Conservation (phyloP, 2,797 vertebrate species). For the Serranus cabrilla region DNA sequence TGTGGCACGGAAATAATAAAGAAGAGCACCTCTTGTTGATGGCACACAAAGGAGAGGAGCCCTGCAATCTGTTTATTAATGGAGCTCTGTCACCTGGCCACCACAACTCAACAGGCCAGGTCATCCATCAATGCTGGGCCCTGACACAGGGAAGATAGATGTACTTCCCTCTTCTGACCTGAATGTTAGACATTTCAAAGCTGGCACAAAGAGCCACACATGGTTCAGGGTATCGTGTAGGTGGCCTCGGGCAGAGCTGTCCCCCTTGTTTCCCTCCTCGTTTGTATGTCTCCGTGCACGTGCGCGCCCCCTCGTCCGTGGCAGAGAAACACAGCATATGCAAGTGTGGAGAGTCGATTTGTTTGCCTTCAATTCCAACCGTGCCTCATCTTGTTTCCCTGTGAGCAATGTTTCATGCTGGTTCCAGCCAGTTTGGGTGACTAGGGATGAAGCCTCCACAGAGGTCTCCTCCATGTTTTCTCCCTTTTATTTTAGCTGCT, state of each 20-base stretch:
- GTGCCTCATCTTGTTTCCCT: constrained; percentile 84
- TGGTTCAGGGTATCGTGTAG: constrained; percentile 81
- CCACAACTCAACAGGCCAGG: constrained; percentile 76
- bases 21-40: constrained; percentile 85
- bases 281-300: constrained; percentile 50
- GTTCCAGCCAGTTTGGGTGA: constrained; percentile 80
- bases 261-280: constrained; percentile 51
- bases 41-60: constrained; percentile 81
- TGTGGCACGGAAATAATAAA: constrained; percentile 86
- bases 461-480: constrained; percentile 77
- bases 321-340: constrained; percentile 76
- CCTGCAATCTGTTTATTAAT: constrained; percentile 88
- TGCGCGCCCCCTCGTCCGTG: constrained; percentile 42
- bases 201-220: constrained; percentile 70
- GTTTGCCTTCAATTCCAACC: constrained; percentile 81
- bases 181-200: constrained; percentile 82
- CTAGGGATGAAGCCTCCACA: constrained; percentile 71
- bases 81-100: constrained; percentile 84
- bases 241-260: constrained; percentile 69
- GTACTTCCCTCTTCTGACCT: constrained; percentile 82
- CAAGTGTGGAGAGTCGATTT: constrained; percentile 82
- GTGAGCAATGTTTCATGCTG: constrained; percentile 83
- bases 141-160: constrained; percentile 81
- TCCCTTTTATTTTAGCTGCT: constrained; percentile 78
- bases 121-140: constrained; percentile 82